Conservation (phyloP, 1,140 invertebrate species). For the Cepaea nemoralis region DNA sequence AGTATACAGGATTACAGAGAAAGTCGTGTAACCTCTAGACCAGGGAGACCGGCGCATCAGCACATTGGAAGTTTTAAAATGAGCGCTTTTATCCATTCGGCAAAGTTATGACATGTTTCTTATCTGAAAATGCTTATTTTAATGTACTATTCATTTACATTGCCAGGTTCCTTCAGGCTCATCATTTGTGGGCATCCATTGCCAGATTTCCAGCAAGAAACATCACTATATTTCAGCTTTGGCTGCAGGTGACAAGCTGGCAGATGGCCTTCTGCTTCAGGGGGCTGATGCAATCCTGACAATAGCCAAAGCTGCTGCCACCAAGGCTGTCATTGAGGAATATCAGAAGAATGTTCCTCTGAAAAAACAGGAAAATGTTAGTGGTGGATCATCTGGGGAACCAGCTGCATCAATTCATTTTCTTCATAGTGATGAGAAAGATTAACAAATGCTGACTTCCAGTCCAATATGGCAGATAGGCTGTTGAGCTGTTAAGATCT, state of each 20-base stretch:
- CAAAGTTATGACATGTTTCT: no score
- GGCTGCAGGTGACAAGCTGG: constrained; percentile 80
- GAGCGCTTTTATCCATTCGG: no score
- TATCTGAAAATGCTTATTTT: no score
- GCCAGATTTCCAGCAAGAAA: constrained; percentile 26
- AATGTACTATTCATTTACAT: no score
- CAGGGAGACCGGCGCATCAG: no score
- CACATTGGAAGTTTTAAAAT: no score
- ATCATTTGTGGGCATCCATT: constrained; percentile 33
- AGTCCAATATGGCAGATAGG: no score
- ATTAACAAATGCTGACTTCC: no score
- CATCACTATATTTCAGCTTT: constrained; percentile 73
- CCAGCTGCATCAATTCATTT: background rate
- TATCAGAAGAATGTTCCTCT: constrained; percentile 44
- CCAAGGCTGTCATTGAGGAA: constrained; percentile 54
- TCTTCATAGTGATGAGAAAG: no score
- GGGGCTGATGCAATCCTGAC: constrained; percentile 85
- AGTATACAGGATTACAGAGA: no score
- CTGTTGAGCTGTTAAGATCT: no score
- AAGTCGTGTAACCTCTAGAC: no score
- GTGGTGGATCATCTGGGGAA: background rate
- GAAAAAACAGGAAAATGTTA: background rate
- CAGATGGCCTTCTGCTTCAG: constrained; percentile 79
- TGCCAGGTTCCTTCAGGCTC: background rate
- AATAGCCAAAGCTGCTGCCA: constrained; percentile 54